A percentile compares a stretch with the other conserved stretches of the same genome.
These are phyloP conservation scores for Zhuqinia jingwanae DNA, from an alignment of 2,888 invertebrate species.

Conservation along the genomic window DNA sequence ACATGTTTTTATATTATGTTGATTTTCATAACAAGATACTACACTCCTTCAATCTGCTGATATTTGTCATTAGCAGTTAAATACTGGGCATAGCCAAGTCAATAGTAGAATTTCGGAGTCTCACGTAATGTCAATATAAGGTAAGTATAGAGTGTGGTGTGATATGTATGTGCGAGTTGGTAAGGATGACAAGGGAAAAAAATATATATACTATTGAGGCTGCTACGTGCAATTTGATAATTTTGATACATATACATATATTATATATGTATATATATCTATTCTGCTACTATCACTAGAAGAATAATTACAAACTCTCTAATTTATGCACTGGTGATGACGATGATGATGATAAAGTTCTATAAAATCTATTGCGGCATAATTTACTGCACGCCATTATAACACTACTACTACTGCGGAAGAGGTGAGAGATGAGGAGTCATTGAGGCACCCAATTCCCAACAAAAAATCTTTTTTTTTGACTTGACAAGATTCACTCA, in stretches of 20 bases:
- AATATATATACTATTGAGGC: slow-evolving; percentile 4
- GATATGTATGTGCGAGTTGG: neutral
- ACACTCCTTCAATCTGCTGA: neutral
- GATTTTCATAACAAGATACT: neutral
- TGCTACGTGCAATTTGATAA: slow-evolving; percentile 29
- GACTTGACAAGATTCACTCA: slow-evolving; percentile 20
- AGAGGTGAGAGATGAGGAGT: slow-evolving; percentile 20
- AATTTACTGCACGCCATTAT: slow-evolving; percentile 22
- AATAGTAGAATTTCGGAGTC: slow-evolving; percentile 35
- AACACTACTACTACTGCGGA: slow-evolving; percentile 25
- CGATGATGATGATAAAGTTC: slow-evolving; percentile 30
- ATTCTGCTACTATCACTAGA: no score
- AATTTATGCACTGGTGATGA: slow-evolving; percentile 52
- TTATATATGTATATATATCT: no score
- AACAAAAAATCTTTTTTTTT: neutral
- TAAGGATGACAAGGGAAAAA: slow-evolving; percentile 12
- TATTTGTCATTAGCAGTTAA: slow-evolving; percentile 8
- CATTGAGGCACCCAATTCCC: slow-evolving; percentile 22
- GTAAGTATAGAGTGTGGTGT: neutral
- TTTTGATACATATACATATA: no score
- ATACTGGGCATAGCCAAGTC: neutral
- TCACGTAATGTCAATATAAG: slow-evolving; percentile 33
- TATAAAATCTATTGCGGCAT: slow-evolving; percentile 29
- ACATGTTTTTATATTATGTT: neutral
- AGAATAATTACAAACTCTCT: slow-evolving; percentile 53